Evolutionary conservation across 2,113 vertebrate species (phyloP).

Genomic region (Periophthalmodon schlosseri): DNA sequence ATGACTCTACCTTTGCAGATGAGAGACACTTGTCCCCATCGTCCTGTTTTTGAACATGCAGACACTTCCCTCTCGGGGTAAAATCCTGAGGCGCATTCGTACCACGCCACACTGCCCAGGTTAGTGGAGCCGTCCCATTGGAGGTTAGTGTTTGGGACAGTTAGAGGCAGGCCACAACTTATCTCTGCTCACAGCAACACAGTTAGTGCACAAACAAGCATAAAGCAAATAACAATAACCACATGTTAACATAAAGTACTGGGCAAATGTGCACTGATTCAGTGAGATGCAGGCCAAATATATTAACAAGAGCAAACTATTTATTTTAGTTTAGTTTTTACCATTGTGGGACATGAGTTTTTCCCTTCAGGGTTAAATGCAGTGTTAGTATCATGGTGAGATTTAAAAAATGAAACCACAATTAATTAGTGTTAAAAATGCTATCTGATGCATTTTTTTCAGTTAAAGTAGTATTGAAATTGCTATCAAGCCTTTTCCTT

Average conservation of each 20-base stretch:
- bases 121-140: conserved; percentile 57
- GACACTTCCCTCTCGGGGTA: conserved; percentile 61
- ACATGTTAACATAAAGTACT: not conserved
- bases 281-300: too few species aligned
- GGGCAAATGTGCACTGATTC: not conserved
- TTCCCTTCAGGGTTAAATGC: too few species aligned
- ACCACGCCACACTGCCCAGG: conserved; percentile 57
- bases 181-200: conserved; percentile 69
- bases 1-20: conserved; percentile 69
- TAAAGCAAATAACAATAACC: not conserved
- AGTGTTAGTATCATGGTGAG: too few species aligned
- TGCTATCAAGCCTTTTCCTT: too few species aligned
- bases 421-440: not conserved
- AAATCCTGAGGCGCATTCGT: conserved; percentile 67
- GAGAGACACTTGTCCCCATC: conserved; percentile 67
- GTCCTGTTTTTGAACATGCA: conserved; percentile 63
- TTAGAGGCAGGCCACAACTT: conserved; percentile 67
- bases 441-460: not conserved
- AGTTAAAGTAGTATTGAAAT: too few species aligned
- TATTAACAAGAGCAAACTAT: too few species aligned
- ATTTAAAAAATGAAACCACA: too few species aligned
- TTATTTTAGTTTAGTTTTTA: too few species aligned
- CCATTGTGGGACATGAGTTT: too few species aligned
- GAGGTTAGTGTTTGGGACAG: conserved; percentile 58
- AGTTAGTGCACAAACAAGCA: not conserved